A percentile compares a stretch with the other conserved stretches of the same genome.
These are phyloP conservation scores for Meloe dianella DNA, from an alignment of 2,888 invertebrate genomes.

Conservation along the genomic window DNA sequence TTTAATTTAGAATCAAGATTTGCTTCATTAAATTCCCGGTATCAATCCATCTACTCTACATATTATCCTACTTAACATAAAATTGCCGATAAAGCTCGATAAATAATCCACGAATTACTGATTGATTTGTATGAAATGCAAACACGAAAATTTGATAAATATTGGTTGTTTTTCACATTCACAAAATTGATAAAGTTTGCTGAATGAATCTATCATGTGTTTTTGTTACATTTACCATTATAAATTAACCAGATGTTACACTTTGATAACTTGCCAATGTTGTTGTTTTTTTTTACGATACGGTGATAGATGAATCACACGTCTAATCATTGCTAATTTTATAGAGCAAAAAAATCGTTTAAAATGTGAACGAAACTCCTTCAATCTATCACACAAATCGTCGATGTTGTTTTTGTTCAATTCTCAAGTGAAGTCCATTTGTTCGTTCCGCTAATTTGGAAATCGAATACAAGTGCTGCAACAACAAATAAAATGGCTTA, in stretches of 20 bases:
- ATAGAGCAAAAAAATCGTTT: background rate
- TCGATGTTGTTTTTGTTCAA: background rate
- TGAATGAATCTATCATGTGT: background rate
- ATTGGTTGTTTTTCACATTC: background rate
- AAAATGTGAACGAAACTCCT: background rate
- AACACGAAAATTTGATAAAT: background rate
- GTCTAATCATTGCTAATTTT: no score
- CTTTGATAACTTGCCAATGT: background rate
- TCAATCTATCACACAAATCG: background rate
- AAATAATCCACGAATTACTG: no score
- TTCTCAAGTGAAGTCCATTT: background rate
- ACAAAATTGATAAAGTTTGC: background rate
- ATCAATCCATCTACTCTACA: background rate
- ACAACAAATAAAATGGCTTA: background rate
- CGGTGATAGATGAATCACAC: background rate
- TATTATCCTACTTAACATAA: background rate
- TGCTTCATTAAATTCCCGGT: slow-evolving; percentile 1
- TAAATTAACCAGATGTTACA: background rate
- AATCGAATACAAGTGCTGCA: no score
- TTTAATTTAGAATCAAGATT: background rate
- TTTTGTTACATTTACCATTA: background rate
- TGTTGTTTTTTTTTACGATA: background rate
- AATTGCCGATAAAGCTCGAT: no score
- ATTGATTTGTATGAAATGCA: no score
- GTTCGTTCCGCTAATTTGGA: no score